phyloP scores from a whole-genome alignment of 2,113 vertebrate species.

The Notechis scutatus region DNA sequence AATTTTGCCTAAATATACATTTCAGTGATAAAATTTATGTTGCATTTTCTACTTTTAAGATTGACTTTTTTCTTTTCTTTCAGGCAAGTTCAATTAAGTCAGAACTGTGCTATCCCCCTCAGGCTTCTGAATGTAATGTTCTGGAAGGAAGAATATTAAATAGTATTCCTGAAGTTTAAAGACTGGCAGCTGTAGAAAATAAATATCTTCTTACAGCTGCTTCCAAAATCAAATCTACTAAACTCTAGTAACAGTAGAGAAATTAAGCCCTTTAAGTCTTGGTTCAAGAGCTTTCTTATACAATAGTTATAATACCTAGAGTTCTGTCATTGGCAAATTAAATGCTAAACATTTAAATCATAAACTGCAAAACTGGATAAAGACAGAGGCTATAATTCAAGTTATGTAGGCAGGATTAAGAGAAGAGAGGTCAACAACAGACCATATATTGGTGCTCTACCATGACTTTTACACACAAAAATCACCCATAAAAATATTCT shows the following conservation, averaged over 20 bases:
- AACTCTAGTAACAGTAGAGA: background rate
- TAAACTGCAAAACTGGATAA: background rate
- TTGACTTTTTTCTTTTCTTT: constrained; percentile 18
- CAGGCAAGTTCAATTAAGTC: constrained; percentile 11
- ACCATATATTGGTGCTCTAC: background rate
- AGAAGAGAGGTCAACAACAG: background rate
- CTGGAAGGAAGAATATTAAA: constrained; percentile 16
- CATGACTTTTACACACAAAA: background rate
- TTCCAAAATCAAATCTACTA: background rate
- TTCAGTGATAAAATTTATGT: constrained; percentile 18
- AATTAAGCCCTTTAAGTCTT: background rate
- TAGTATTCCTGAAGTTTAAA: constrained; percentile 18
- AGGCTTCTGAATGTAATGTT: constrained; percentile 24
- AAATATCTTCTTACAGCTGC: background rate
- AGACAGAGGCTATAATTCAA: background rate
- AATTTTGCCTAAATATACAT: constrained; percentile 8
- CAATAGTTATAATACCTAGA: background rate
- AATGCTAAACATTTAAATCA: background rate
- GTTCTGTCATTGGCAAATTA: background rate
- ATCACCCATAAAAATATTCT: background rate
- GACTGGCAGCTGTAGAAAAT: background rate
- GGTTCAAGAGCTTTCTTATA: background rate
- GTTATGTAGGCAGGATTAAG: background rate
- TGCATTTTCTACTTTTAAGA: background rate
- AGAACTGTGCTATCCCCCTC: background rate